Conservation (phyloP, 2,113 vertebrate genomes). For the Todiramphus chloris region DNA sequence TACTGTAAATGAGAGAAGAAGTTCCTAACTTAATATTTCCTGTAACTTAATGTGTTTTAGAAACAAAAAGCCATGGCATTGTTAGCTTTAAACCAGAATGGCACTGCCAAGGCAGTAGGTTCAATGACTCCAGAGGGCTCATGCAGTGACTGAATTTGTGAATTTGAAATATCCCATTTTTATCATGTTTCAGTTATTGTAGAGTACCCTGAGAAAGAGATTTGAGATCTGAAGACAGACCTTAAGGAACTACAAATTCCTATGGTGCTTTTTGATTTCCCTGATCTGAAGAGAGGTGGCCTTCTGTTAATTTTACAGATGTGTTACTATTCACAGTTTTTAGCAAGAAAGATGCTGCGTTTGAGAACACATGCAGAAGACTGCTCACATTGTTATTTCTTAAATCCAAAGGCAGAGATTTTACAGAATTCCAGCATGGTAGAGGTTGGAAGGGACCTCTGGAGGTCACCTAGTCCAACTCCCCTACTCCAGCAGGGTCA, state of each 20-base stretch:
- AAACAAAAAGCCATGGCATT: neutral
- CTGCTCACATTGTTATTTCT: neutral
- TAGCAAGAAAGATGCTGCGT: neutral
- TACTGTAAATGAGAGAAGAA: neutral
- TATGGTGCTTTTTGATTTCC: neutral
- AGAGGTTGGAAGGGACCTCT: too few species aligned
- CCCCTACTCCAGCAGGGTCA: too few species aligned
- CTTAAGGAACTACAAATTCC: neutral
- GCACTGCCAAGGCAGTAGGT: neutral
- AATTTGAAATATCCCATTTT: neutral
- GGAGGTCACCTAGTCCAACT: too few species aligned
- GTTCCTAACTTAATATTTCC: neutral
- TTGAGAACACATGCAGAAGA: neutral
- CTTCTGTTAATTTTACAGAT: neutral
- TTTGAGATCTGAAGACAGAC: neutral
- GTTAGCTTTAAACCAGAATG: neutral
- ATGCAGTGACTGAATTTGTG: neutral
- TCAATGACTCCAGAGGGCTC: neutral
- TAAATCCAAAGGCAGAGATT: neutral
- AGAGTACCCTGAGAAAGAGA: neutral
- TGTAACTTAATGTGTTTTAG: neutral
- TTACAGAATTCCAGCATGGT: too few species aligned
- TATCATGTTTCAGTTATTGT: neutral
- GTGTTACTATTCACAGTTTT: neutral
- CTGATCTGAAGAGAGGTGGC: neutral